Base-by-base conservation (phyloP, 2,113 vertebrate genomes). In the Campylomormyrus tamandua region DNA sequence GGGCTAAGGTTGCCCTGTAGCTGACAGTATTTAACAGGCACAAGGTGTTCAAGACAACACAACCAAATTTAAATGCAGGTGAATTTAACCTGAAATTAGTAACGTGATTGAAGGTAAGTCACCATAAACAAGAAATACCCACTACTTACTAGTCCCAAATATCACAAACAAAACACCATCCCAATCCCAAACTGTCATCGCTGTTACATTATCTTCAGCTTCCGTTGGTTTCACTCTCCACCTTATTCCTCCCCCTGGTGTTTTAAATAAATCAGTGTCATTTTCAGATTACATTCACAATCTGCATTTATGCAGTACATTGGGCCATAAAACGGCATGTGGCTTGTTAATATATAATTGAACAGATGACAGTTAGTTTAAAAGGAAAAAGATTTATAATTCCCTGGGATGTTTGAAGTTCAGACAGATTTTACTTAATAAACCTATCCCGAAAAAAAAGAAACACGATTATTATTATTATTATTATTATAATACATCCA, bases 31-130 rank as follows among this genome's bases (percentile, higher is more conserved):
- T 92, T 91, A 90, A 93, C 91, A 90, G 94, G 95, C 93, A 93
- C 93, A 87, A 94, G 92, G 90, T 95, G 93, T 93, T 95, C 93
- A 92, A 90, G 90, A 87, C 24, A 83, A 89, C 35, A 80, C 7
- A 45, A 87, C 87, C 90, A 31, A 42, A 27, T 90, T 4, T 86
- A 77, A 80, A 83, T 90, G 77, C 74, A 92, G 88, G 80, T 74
- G n/a, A 88, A 58, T 90, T 48, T 84, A 50, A 92, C 83, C 89
- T 89, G 89, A 89, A 84, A 62, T 80, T 80, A 80, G 35, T 19
- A 80, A 19, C 5, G 2, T 39, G 5, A 80, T 8, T 39, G 49
- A 13, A 24, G 3, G 74, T 17, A 5, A 83, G 70, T 87, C n/a
- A 42, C 31, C 49, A 77, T 42, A 83, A 39, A 5, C 7, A 21